These are phyloP conservation scores for Alaudala cheleensis DNA, from an alignment of 2,113 vertebrate species.

Conservation along the genomic window DNA sequence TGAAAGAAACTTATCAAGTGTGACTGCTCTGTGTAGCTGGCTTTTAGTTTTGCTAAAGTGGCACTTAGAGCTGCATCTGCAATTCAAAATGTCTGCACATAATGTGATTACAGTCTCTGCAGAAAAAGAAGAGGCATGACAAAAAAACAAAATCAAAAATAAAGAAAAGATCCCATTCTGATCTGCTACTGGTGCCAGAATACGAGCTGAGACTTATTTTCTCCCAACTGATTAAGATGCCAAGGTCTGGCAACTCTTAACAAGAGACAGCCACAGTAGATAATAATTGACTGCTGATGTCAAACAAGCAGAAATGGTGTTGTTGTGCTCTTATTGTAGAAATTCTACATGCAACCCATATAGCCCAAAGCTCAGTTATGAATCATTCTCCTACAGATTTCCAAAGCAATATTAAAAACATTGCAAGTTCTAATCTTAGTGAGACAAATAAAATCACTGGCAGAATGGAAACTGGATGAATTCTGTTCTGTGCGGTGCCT, in stretches of 20 bases:
- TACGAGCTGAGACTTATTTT: background rate
- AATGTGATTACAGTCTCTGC: background rate
- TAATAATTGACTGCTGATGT: background rate
- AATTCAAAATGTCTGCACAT: background rate
- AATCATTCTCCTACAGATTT: background rate
- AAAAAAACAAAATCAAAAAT: background rate
- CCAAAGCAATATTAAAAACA: background rate
- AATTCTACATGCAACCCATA: background rate
- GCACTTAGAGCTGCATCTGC: background rate
- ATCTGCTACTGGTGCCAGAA: background rate
- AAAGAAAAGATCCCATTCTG: background rate
- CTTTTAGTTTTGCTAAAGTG: background rate
- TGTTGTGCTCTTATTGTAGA: background rate
- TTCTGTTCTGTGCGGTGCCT: background rate
- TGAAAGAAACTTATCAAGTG: background rate
- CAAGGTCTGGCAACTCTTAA: background rate
- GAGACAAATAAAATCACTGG: background rate
- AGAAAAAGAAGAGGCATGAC: background rate
- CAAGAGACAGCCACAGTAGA: background rate
- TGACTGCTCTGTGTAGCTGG: background rate
- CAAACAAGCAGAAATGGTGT: background rate
- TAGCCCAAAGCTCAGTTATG: background rate
- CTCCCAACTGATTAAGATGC: background rate
- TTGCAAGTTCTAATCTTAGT: background rate
- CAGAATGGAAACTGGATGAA: background rate